phyloP scores from a whole-genome alignment of 92 coral and sea anemone genomes.

The Siderastrea radians region DNA sequence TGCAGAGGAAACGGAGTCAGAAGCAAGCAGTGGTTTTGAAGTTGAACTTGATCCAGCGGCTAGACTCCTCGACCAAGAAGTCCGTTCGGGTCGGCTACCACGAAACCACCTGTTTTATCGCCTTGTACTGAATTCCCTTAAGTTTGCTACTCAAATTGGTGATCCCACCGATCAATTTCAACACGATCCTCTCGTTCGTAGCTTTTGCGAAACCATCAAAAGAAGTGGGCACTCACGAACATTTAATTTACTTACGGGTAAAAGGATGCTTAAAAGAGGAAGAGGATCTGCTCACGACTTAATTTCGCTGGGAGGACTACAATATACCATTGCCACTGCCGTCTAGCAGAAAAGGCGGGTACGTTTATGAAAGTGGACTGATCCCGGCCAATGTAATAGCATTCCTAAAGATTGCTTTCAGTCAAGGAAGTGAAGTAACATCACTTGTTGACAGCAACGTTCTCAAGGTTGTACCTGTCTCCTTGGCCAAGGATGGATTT shows the following conservation, averaged over 20 bases:
- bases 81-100: constrained; percentile 24
- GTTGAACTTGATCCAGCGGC: constrained; percentile 25
- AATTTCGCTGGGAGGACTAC: constrained; percentile 28
- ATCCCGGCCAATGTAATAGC: constrained; percentile 27
- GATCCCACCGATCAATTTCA: background rate
- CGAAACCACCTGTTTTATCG: constrained; percentile 19
- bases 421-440: constrained; percentile 22
- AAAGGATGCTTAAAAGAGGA: too few species aligned
- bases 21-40: constrained; percentile 10
- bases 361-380: constrained; percentile 15
- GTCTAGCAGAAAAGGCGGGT: constrained; percentile 14
- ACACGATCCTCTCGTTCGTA: background rate
- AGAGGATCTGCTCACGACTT: too few species aligned
- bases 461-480: too few species aligned
- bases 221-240: constrained; percentile 11
- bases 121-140: background rate
- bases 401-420: constrained; percentile 14
- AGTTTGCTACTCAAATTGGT: constrained; percentile 3
- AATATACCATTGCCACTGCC: too few species aligned
- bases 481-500: too few species aligned
- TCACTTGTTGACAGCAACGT: constrained; percentile 17
- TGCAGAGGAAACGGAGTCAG: background rate
- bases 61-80: constrained; percentile 29
- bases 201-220: constrained; percentile 5
- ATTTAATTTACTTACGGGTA: too few species aligned